These are phyloP conservation scores for Drosophila ananassae DNA, from an alignment of 1,140 invertebrate species.

Conservation along the genomic window DNA sequence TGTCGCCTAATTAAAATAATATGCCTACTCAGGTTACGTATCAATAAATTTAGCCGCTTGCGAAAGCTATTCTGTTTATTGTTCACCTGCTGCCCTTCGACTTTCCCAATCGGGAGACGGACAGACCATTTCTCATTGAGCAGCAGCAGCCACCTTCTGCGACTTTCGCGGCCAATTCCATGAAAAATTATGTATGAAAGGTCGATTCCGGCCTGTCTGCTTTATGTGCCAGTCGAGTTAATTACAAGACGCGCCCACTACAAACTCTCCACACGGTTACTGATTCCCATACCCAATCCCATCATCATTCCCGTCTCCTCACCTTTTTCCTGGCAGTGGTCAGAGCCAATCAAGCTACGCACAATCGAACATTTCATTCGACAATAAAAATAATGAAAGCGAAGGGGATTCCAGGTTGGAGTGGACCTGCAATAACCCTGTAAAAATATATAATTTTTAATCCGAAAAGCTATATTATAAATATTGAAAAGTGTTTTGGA, in stretches of 20 bases:
- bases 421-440: conserved; percentile 8
- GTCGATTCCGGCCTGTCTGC: conserved; percentile 37
- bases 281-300: conserved; percentile 6
- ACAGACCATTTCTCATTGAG: conserved; percentile 30
- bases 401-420: neutral
- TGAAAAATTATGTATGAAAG: conserved; percentile 66
- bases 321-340: conserved; percentile 24
- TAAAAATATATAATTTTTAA: neutral
- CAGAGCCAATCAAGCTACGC: conserved; percentile 70
- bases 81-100: conserved; percentile 41
- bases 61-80: conserved; percentile 48
- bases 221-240: conserved; percentile 70
- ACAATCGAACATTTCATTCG: conserved; percentile 74
- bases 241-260: conserved; percentile 76
- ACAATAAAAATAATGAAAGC: conserved; percentile 61
- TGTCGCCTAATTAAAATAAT: conserved; percentile 81
- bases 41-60: conserved; percentile 61
- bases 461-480: neutral
- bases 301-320: conserved; percentile 1
- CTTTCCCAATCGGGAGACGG: conserved; percentile 41
- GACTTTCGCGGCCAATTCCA: conserved; percentile 68
- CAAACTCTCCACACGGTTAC: conserved; percentile 34
- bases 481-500: neutral
- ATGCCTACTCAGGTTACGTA: conserved; percentile 76
- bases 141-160: conserved; percentile 28